A percentile compares a stretch with the other conserved stretches of the same genome.
These are phyloP conservation scores for Drosophila rellima DNA, from an alignment of 2,888 invertebrate species.

Conservation along the genomic window DNA sequence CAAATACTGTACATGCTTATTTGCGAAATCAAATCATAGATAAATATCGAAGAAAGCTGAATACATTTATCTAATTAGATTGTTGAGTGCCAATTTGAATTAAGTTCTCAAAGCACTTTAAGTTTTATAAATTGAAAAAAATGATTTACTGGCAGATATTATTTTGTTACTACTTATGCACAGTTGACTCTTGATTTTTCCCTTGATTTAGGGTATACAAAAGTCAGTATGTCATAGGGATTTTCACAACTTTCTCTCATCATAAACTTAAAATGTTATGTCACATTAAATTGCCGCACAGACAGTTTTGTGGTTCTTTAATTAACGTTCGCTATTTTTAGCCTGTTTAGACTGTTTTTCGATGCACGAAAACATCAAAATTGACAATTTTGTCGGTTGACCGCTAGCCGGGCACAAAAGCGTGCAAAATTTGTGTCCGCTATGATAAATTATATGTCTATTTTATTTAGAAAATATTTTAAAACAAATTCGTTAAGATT, in stretches of 20 bases:
- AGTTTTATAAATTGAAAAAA: not conserved
- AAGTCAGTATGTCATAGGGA: not conserved
- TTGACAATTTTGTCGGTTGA: conserved; percentile 67
- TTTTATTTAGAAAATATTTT: conserved; percentile 48
- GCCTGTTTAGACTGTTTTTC: conserved; percentile 42
- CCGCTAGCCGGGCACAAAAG: conserved; percentile 53
- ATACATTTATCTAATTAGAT: not conserved
- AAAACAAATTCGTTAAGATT: conserved; percentile 32
- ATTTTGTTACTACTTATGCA: too few species aligned
- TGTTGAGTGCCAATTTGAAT: conserved; percentile 6
- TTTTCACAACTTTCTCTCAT: not conserved
- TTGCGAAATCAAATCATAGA: not conserved
- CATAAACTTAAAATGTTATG: conserved; percentile 22
- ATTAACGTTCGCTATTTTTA: conserved; percentile 55
- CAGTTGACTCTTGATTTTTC: not conserved
- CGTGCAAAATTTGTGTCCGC: conserved; percentile 56
- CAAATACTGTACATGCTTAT: not conserved
- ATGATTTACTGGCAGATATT: not conserved
- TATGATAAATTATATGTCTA: conserved; percentile 61
- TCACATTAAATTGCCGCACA: conserved; percentile 33
- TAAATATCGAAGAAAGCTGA: too few species aligned
- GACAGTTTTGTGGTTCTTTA: conserved; percentile 51
- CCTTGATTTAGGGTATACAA: conserved; percentile 5
- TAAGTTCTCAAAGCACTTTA: not conserved
- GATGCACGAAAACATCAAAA: conserved; percentile 41